phyloP scores from a whole-genome alignment of 2,113 vertebrate species.

The Vireo altiloquus region DNA sequence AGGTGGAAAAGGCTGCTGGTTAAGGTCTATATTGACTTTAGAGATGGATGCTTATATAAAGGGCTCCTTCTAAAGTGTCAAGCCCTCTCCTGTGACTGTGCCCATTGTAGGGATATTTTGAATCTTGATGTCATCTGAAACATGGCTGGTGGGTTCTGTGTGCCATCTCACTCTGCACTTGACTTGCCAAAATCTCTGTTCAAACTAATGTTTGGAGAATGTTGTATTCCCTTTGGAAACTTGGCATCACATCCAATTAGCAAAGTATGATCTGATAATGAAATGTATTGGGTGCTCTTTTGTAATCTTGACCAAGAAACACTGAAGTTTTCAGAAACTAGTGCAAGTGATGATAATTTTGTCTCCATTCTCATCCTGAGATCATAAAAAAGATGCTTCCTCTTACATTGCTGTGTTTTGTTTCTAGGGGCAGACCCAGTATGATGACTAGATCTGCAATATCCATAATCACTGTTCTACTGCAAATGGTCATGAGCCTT shows the following conservation, averaged over 20 bases:
- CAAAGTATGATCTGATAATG: neutral
- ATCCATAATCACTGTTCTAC: neutral
- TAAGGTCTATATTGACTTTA: neutral
- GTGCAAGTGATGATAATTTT: neutral
- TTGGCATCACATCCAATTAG: neutral
- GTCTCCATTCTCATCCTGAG: neutral
- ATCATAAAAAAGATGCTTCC: neutral
- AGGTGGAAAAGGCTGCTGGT: neutral
- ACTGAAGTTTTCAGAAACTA: neutral
- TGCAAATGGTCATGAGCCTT: neutral
- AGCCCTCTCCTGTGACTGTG: neutral
- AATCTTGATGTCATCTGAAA: neutral
- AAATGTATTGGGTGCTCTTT: neutral
- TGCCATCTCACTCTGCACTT: neutral
- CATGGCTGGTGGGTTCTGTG: accelerated
- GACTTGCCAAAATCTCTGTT: neutral
- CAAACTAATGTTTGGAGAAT: neutral
- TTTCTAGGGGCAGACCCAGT: neutral
- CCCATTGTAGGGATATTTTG: neutral
- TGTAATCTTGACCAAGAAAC: neutral
- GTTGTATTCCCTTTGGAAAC: neutral
- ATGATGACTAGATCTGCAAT: neutral
- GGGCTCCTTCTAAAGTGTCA: neutral
- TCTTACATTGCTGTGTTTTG: neutral
- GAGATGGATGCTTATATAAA: neutral